phyloP scores from a whole-genome alignment of 2,888 invertebrate species.

The Apeira syringaria region DNA sequence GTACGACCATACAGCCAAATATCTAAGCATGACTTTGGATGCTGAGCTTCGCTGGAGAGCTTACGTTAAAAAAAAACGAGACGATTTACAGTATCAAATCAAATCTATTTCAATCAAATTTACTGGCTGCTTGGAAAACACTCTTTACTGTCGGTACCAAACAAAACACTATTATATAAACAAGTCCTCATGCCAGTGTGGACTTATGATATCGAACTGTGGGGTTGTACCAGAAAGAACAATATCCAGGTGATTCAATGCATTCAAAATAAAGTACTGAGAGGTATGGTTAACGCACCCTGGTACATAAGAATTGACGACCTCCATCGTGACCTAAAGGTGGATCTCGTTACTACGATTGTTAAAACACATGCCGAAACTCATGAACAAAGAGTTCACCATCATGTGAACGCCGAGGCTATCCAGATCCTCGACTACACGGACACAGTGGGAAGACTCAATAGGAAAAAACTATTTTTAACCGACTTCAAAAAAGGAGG shows the following conservation, averaged over 20 bases:
- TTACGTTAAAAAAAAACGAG: neutral
- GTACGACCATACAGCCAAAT: neutral
- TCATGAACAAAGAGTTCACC: neutral
- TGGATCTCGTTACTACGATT: neutral
- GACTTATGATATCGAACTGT: neutral
- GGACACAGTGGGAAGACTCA: neutral
- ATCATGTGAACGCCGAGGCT: neutral
- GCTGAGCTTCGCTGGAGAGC: neutral
- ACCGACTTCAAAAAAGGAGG: no score
- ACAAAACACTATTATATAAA: neutral
- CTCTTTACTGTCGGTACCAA: neutral
- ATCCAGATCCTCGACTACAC: neutral
- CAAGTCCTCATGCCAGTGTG: neutral
- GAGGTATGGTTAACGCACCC: neutral
- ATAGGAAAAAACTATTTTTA: neutral
- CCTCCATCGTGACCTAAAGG: neutral
- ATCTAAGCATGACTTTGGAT: neutral
- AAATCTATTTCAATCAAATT: neutral
- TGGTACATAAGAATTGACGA: neutral
- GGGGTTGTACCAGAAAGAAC: neutral
- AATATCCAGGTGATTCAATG: neutral
- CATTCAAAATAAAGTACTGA: neutral
- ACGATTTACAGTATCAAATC: neutral
- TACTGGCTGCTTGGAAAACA: neutral
- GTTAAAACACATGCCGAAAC: neutral